These are phyloP conservation scores for Psittacula derbiana DNA, from an alignment of 2,797 vertebrate species.

Conservation along the genomic window DNA sequence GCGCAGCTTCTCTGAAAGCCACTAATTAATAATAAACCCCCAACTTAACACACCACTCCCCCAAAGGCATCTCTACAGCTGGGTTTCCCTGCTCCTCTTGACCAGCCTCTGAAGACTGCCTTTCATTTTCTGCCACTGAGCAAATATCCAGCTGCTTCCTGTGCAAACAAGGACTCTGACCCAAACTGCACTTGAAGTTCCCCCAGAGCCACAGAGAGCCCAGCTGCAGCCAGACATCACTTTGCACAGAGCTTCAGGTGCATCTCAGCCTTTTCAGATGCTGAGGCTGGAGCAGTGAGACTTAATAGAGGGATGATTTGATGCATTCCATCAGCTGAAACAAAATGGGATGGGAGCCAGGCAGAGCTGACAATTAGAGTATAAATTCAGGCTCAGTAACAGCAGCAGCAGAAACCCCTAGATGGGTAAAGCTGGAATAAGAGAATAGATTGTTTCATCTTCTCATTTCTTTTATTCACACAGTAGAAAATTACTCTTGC, in stretches of 20 bases:
- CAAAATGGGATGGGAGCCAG: background rate
- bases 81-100: background rate
- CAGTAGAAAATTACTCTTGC: background rate
- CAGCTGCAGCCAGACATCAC: background rate
- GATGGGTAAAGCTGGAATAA: background rate
- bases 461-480: background rate
- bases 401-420: background rate
- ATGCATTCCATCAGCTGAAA: background rate
- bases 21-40: background rate
- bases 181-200: rapidly evolving
- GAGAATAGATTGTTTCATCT: background rate
- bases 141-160: rapidly evolving
- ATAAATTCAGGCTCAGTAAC: background rate
- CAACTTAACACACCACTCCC: rapidly evolving
- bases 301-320: rapidly evolving
- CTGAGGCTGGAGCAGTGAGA: background rate
- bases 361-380: background rate
- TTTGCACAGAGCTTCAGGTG: background rate
- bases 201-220: rapidly evolving
- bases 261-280: background rate
- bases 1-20: background rate
- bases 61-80: background rate
- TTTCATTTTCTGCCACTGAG: background rate
- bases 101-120: background rate
- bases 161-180: rapidly evolving